Evolutionary conservation across 2,888 invertebrate species (phyloP), one percentile per base, ranked within the genome.

Genomic region (Malthinus seriepunctatus): DNA sequence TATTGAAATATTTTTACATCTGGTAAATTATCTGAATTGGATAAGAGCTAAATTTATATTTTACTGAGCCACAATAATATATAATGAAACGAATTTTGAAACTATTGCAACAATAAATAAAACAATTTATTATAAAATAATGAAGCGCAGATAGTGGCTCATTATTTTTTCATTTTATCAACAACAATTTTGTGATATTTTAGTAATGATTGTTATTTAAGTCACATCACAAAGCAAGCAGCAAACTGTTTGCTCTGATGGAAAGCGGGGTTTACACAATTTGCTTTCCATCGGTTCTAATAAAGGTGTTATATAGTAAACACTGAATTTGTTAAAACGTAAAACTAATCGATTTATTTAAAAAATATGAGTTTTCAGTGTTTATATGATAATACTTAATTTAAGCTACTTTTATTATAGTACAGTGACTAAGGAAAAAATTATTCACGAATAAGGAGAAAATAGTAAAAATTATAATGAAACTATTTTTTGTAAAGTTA

Each of bases 151-250:
- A 75, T 75, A 73, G 78, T 79, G 79, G 79, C 78, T 79, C 78
- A 78, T 78, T 79, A 77, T 78, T 78, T 79, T 80, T 79, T 80
- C 76, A 79, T 79, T 80, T 80, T 78, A 79, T 80, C 78, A 78
- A 78, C 78, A 79, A 79, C 78, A 79, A 80, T 81, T 81, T 81
- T 82, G 81, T 82, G 81, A 82, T 82, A 81, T 81, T 81, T 81
- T 81, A 81, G 79, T 80, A 80, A 80, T 79, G 79, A 78, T 80
- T 80, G 80, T 81, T 81, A 80, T 80, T 80, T 81, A 80, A 81
- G 80, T 80, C 79, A 80, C 80, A 80, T 79, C 80, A 80, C 78
- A 72, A 75, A 74, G 75, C 75, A 74, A 74, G 76, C 75, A 69
- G 66, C 62, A 71, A 71, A 68, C 68, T 73, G 74, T 75, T 74